Conservation (phyloP, 1,140 invertebrate species). For the Capitella teleta region DNA sequence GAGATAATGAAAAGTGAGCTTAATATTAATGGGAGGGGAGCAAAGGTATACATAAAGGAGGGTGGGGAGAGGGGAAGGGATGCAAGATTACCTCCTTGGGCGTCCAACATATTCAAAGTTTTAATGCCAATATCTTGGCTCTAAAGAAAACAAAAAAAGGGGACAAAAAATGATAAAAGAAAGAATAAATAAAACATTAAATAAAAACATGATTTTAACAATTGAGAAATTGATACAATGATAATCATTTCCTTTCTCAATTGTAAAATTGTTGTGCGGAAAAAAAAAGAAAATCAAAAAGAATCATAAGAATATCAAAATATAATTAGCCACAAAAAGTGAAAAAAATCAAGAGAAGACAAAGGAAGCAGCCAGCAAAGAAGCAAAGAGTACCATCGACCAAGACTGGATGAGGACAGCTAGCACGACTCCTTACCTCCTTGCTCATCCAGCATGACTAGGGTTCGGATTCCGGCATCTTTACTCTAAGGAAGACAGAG, state of each 20-base stretch:
- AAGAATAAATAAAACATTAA: not conserved
- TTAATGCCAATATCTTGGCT: slow-evolving; percentile 99
- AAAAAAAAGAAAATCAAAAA: not conserved
- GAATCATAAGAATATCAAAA: not conserved
- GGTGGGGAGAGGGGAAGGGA: not conserved
- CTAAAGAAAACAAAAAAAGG: slow-evolving; percentile 42
- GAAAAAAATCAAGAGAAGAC: not conserved
- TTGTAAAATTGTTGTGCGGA: no score
- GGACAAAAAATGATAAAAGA: not conserved
- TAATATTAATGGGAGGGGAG: not conserved
- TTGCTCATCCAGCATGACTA: slow-evolving; percentile 98
- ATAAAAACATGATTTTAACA: slow-evolving; percentile 3
- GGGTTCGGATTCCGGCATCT: slow-evolving; percentile 96
- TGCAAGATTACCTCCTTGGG: slow-evolving; percentile 97
- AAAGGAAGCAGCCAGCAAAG: not conserved
- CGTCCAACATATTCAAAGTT: slow-evolving; percentile 96
- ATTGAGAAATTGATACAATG: not conserved
- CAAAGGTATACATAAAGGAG: not conserved
- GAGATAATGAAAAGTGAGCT: not conserved
- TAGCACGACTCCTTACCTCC: slow-evolving; percentile 61
- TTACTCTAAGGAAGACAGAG: slow-evolving; percentile 88
- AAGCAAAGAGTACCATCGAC: not conserved
- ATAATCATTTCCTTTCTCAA: not conserved
- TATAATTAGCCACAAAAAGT: not conserved
- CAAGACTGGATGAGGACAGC: not conserved